A percentile compares a stretch with the other conserved stretches of the same genome.
Conservation (phyloP, 1,140 invertebrate species). For the Platyura marginata region DNA sequence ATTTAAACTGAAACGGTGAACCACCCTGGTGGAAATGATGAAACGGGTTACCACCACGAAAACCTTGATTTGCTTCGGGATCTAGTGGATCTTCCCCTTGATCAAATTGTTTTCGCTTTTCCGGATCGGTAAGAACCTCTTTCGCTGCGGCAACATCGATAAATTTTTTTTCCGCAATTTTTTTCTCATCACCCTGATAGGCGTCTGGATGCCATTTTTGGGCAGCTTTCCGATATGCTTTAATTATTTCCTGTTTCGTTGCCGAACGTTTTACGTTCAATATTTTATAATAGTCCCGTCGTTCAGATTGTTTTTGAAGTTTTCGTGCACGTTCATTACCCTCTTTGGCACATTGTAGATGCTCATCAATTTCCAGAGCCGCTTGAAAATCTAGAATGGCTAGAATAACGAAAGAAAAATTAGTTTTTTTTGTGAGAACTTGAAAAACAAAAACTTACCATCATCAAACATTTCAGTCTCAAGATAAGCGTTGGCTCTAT, state of each 20-base stretch:
- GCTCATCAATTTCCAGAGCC: slow-evolving; percentile 70
- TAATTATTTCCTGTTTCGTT: slow-evolving; percentile 81
- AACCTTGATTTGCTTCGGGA: slow-evolving; percentile 57
- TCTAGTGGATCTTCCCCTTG: slow-evolving; percentile 92
- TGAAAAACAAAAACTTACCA: slow-evolving; percentile 32
- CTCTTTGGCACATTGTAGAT: slow-evolving; percentile 68
- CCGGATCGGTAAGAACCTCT: slow-evolving; percentile 73
- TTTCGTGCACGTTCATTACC: slow-evolving; percentile 81
- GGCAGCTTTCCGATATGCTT: slow-evolving; percentile 93
- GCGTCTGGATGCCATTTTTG: slow-evolving; percentile 99
- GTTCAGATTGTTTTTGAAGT: slow-evolving; percentile 81
- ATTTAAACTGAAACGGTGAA: slow-evolving; percentile 88
- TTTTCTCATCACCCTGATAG: slow-evolving; percentile 82
- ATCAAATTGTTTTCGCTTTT: slow-evolving; percentile 87
- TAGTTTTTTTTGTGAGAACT: not conserved
- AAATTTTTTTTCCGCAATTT: slow-evolving; percentile 92
- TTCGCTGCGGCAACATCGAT: slow-evolving; percentile 98
- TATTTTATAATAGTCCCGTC: slow-evolving; percentile 97
- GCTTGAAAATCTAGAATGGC: slow-evolving; percentile 75
- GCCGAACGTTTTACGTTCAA: slow-evolving; percentile 58
- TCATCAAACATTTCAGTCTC: slow-evolving; percentile 83
- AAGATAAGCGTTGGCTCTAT: slow-evolving; percentile 84
- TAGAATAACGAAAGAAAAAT: slow-evolving; percentile 17
- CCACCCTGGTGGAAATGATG: slow-evolving; percentile 72
- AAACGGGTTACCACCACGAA: slow-evolving; percentile 59